These are phyloP conservation scores for Atethmia centrago DNA, from an alignment of 2,888 invertebrate species.

Conservation along the genomic window DNA sequence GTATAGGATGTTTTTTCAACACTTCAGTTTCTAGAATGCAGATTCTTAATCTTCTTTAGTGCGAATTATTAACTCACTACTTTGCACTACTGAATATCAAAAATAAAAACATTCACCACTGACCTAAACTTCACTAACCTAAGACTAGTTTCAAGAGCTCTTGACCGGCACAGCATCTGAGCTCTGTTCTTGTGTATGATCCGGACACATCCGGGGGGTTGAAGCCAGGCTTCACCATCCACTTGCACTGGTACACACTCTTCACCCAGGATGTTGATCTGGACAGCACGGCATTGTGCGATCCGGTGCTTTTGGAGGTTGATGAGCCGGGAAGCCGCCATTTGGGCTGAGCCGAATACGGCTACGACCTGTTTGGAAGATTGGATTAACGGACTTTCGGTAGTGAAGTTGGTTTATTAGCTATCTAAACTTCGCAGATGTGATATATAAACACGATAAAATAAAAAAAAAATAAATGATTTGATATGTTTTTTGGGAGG, in stretches of 20 bases:
- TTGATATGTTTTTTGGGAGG: no score
- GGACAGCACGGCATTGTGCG: constrained; percentile 98
- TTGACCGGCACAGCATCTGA: constrained; percentile 98
- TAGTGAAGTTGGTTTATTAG: background rate
- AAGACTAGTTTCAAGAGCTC: constrained; percentile 97
- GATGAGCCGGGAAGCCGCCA: constrained; percentile 98
- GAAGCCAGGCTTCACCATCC: constrained; percentile 99
- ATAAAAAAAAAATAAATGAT: no score
- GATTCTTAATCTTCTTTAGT: constrained; percentile 6
- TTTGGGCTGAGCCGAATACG: constrained; percentile 99
- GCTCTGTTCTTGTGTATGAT: constrained; percentile 99
- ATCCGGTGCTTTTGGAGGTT: constrained; percentile 99
- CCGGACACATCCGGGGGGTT: constrained; percentile 98
- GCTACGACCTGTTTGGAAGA: constrained; percentile 92
- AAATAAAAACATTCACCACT: constrained; percentile 59
- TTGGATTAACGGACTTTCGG: constrained; percentile 4
- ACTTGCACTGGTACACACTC: constrained; percentile 97
- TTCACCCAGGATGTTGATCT: constrained; percentile 98
- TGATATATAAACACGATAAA: no score
- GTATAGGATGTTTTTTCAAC: background rate
- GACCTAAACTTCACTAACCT: constrained; percentile 84
- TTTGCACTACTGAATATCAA: constrained; percentile 50
- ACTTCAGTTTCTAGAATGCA: constrained; percentile 20
- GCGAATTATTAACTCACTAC: constrained; percentile 27
- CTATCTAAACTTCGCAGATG: no score